Percentiles rank a stretch among this genome's conserved stretches.
phyloP scores from a whole-genome alignment of 2,888 invertebrate genomes.

The Elegia similella region DNA sequence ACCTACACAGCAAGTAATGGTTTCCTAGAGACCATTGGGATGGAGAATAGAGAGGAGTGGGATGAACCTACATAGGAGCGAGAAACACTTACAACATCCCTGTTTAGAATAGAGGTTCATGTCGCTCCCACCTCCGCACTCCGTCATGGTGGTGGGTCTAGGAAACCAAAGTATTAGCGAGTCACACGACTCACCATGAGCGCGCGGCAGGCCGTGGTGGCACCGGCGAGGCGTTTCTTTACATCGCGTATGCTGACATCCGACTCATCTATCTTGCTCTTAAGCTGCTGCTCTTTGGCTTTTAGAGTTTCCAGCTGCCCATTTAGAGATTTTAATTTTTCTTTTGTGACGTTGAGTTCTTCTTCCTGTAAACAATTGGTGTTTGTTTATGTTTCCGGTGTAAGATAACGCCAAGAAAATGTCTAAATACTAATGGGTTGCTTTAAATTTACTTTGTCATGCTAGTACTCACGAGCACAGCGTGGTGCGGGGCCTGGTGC shows the following conservation, averaged over 20 bases:
- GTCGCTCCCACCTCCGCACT: too few species aligned
- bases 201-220: conserved; percentile 36
- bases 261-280: conserved; percentile 46
- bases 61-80: too few species aligned
- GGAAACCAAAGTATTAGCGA: too few species aligned
- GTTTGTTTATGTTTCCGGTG: conserved; percentile 15
- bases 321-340: conserved; percentile 43
- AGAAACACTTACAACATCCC: too few species aligned
- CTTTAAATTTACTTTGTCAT: background rate
- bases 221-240: conserved; percentile 36
- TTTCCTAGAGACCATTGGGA: too few species aligned
- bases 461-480: conserved; percentile 45
- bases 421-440: too few species aligned
- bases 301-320: conserved; percentile 48
- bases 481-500: conserved; percentile 54
- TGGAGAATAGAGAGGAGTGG: too few species aligned
- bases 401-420: background rate
- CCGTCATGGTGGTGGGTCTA: too few species aligned
- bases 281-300: conserved; percentile 44
- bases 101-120: too few species aligned
- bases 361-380: conserved; percentile 42
- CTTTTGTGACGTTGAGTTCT: conserved; percentile 55
- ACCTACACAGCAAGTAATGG: too few species aligned
- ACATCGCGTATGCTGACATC: conserved; percentile 57
- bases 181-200: conserved; percentile 41